phyloP scores from a whole-genome alignment of 2,113 vertebrate species.

The Poeciliopsis prolifica region DNA sequence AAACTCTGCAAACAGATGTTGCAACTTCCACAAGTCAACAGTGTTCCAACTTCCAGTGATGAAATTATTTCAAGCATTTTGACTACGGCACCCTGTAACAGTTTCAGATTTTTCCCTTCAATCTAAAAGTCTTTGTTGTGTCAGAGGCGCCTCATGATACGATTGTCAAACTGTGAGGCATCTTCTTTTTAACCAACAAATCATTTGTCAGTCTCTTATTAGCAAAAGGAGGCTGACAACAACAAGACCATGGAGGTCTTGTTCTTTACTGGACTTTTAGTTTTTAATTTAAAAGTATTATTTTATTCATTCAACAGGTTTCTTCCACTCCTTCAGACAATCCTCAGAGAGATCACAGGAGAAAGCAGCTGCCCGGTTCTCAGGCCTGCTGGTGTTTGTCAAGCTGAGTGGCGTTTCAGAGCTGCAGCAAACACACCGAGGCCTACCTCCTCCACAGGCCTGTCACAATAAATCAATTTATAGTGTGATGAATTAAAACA shows the following conservation, averaged over 20 bases:
- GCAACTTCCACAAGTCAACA: neutral
- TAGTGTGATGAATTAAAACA: too few relatives aligned
- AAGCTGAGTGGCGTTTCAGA: neutral
- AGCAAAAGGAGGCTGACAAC: too few relatives aligned
- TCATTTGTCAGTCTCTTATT: neutral
- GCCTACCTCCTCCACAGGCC: neutral
- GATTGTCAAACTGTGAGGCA: neutral
- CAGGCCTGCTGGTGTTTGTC: constrained; percentile 7
- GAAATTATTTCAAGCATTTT: neutral
- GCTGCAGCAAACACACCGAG: constrained; percentile 2
- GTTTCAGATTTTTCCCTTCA: neutral
- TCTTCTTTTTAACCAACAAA: too few relatives aligned
- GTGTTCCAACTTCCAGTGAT: neutral
- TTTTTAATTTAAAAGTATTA: neutral
- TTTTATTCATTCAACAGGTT: constrained; percentile 1
- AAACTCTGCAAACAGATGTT: too few relatives aligned
- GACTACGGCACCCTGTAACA: neutral
- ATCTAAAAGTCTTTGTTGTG: too few relatives aligned
- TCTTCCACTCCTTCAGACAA: neutral
- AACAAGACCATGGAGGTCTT: neutral
- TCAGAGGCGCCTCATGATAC: too few relatives aligned
- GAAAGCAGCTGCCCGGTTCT: neutral
- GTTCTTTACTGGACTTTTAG: neutral
- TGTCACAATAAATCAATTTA: too few relatives aligned
- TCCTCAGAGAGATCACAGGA: neutral